Base-by-base conservation (phyloP, 2,113 vertebrate species). In the Scolopax mira region DNA sequence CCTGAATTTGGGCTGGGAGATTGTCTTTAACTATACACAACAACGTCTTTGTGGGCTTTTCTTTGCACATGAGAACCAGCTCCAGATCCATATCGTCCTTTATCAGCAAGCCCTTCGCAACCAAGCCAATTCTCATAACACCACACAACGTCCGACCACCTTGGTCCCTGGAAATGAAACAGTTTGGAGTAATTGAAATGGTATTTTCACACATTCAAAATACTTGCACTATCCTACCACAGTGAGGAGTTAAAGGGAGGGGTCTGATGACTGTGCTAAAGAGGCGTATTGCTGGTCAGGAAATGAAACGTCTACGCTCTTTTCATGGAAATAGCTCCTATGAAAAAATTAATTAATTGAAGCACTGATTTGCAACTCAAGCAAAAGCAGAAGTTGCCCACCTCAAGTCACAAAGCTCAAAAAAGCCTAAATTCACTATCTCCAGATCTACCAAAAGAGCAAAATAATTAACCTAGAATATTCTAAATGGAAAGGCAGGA, bases 11-110 rank as follows among this genome's bases (percentile, higher is more conserved):
- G 96, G 98, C 86, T 84, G 99, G 99, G 95, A 99, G 98, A 97
- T 99, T 98, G 94, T 98, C 98, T 98, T 98, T 98, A 96, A 99
- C 99, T 30, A 97, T 98, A 95, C 97, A 97, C 98, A 99, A 98
- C 97, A 99, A 98, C 64, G 98, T 98, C 97, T 99, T 98, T 79
- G 99, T 99, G 97, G 99, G 99, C 92, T 99, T 99, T 97, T 99
- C 99, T 98, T 99, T 98, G 97, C 99, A 99, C 99, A 99, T 98
- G 96, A 99, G 98, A 97, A 99, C 99, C 97, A 99, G 98, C 97
- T 99, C 99, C 97, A 99, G 98, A 96, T 99, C 99, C 99, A 99
- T 99, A 96, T 99, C 99, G 25, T 99, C 99, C 98, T 99, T 99
- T 98, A 99, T 99, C 96, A 99, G 98, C 90, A 99, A 98, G 85